phyloP scores from a whole-genome alignment of 2,888 invertebrate species.

The Panopea generosa region DNA sequence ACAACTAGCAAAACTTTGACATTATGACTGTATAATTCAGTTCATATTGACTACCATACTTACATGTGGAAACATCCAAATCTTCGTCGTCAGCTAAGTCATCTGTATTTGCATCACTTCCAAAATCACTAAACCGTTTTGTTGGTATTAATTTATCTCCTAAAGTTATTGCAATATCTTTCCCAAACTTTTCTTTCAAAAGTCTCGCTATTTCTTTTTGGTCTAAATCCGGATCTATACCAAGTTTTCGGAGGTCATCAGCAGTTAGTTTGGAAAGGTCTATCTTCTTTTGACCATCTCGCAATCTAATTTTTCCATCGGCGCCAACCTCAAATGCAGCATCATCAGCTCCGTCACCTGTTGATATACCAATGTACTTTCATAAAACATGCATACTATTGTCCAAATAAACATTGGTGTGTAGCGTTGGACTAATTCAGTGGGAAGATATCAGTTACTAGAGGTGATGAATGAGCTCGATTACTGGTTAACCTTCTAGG shows the following conservation, averaged over 20 bases:
- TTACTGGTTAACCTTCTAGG: too few species aligned
- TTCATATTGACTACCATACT: too few species aligned
- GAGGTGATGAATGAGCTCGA: too few species aligned
- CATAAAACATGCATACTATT: too few species aligned
- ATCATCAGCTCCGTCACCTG: constrained; percentile 55
- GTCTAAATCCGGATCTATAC: constrained; percentile 83
- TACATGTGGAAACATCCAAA: constrained; percentile 82
- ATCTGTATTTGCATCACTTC: constrained; percentile 81
- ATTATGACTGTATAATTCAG: too few species aligned
- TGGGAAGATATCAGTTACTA: too few species aligned
- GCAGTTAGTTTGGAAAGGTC: constrained; percentile 82
- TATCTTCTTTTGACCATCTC: constrained; percentile 84
- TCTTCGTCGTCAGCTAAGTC: constrained; percentile 84
- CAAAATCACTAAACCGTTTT: constrained; percentile 80
- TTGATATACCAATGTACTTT: too few species aligned
- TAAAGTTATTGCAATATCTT: constrained; percentile 77
- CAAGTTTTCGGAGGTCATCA: constrained; percentile 81
- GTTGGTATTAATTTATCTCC: constrained; percentile 79
- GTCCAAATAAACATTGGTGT: too few species aligned
- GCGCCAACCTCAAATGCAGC: constrained; percentile 71
- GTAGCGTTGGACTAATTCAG: too few species aligned
- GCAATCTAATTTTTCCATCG: constrained; percentile 79
- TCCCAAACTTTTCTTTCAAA: constrained; percentile 84
- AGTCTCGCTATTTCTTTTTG: constrained; percentile 82
- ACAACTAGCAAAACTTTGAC: too few species aligned